These are phyloP conservation scores for Glareola pratincola DNA, from an alignment of 2,113 vertebrate species.

Conservation along the genomic window DNA sequence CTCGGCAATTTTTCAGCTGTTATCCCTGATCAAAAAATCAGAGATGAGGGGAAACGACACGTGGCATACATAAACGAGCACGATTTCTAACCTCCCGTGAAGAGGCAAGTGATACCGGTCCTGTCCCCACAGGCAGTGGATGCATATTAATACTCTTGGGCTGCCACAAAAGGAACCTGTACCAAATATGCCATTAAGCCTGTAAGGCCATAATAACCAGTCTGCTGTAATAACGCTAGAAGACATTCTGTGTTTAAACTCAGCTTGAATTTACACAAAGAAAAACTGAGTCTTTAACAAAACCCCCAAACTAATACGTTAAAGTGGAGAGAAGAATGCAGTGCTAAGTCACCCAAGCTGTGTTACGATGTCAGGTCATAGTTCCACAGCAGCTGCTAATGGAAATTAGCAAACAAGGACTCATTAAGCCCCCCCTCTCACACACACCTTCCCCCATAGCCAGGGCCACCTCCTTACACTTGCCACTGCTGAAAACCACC, in stretches of 20 bases:
- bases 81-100: background rate
- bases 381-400: background rate
- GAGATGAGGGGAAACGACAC: background rate
- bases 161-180: background rate
- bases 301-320: background rate
- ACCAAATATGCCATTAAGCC: background rate
- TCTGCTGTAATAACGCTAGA: background rate
- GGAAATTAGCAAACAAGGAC: background rate
- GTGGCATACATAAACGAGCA: background rate
- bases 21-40: background rate
- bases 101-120: background rate
- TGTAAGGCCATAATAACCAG: background rate
- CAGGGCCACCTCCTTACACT: background rate
- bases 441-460: background rate
- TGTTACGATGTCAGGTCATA: background rate
- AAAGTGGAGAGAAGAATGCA: background rate
- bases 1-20: constrained; percentile 15
- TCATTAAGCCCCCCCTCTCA: background rate
- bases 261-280: background rate
- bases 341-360: background rate
- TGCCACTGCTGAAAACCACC: background rate
- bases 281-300: background rate
- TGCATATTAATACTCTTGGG: background rate
- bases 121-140: background rate
- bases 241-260: background rate